Evolutionary conservation across 2,113 vertebrate genomes (phyloP), one percentile per base, ranked within the genome.

Genomic region (Bufo gargarizans): DNA sequence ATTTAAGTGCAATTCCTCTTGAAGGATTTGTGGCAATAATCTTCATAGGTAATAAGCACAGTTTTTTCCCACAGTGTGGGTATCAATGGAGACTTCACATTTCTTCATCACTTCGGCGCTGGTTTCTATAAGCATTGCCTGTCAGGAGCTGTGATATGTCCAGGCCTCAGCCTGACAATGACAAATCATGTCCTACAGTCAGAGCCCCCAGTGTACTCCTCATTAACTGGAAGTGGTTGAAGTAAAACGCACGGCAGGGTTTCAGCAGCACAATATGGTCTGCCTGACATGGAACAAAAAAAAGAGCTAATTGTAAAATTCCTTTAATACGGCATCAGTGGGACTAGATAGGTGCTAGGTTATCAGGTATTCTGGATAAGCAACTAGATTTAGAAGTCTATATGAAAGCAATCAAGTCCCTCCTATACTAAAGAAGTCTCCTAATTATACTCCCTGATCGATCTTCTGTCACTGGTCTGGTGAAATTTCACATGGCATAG

Each of bases 111-210:
- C 16, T 22, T 14, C 19, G n/a, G 45, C n/a, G 6, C 80, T 82
- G 20, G 9, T 13, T 22, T 67, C 45, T 53, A 6, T 63, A 63
- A 79, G 53, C 43, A 65, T 20, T 82, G 56, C 17, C 56, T 45
- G 79, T 82, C 59, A 49, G 79, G 59, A 45, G 13, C 33, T 61
- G 22, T 47, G 33, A 19, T 61, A 59, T 61, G 4, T 81, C 33
- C 56, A 61, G 56, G 22, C 16, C 22, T 80, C 55, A 80, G 78
- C 5, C 22, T 61, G 78, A 82, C 56, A 56, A 82, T 83, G 81
- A 83, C 59, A 67, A 50, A 67, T 83, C 43, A n/a, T 65, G 80
- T 82, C 19, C 33, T 63, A 33, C 45, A 82, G 58, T 49, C 16
- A 82, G n/a, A 6, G 45, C 47, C 53, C 53, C n/a, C 77, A 33